Conservation (phyloP, 37 sponge, comb jelly and placozoan species). For the Cliona cf. orientalis region DNA sequence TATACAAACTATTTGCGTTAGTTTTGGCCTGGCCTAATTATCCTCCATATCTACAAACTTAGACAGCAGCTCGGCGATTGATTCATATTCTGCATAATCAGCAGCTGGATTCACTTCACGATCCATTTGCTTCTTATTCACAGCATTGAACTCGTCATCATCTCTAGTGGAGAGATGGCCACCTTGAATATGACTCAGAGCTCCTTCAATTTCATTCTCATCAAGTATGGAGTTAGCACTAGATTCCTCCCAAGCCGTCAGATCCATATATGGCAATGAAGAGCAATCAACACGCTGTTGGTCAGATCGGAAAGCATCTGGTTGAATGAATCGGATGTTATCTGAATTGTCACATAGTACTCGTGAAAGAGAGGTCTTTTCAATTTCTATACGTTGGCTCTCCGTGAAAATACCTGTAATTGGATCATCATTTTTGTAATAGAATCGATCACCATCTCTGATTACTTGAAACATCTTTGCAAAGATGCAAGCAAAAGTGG, state of each 20-base stretch:
- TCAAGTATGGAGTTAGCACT: too few species aligned
- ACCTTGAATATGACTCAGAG: too few species aligned
- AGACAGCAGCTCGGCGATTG: too few species aligned
- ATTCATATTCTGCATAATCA: too few species aligned
- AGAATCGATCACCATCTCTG: slow-evolving; percentile 95
- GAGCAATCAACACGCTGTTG: slow-evolving; percentile 23
- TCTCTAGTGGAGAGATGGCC: too few species aligned
- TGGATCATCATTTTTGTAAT: slow-evolving; percentile 70
- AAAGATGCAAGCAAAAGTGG: slow-evolving; percentile 91
- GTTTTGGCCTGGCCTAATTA: too few species aligned
- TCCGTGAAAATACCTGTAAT: slow-evolving; percentile 70
- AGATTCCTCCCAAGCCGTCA: slow-evolving; percentile 30
- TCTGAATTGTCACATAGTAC: slow-evolving; percentile 85
- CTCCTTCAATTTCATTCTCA: too few species aligned
- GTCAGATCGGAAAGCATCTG: slow-evolving; percentile 48
- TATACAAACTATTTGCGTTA: too few species aligned
- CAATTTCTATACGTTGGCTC: slow-evolving; percentile 51
- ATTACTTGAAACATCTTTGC: slow-evolving; percentile 68
- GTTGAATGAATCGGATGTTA: slow-evolving; percentile 43
- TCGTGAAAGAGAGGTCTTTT: slow-evolving; percentile 50
- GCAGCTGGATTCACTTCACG: too few species aligned
- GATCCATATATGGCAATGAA: slow-evolving; percentile 30
- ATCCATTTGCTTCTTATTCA: too few species aligned
- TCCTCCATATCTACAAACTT: too few species aligned
- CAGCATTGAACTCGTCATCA: too few species aligned